Conservation (phyloP, 2,888 invertebrate genomes). For the Spodoptera exigua region DNA sequence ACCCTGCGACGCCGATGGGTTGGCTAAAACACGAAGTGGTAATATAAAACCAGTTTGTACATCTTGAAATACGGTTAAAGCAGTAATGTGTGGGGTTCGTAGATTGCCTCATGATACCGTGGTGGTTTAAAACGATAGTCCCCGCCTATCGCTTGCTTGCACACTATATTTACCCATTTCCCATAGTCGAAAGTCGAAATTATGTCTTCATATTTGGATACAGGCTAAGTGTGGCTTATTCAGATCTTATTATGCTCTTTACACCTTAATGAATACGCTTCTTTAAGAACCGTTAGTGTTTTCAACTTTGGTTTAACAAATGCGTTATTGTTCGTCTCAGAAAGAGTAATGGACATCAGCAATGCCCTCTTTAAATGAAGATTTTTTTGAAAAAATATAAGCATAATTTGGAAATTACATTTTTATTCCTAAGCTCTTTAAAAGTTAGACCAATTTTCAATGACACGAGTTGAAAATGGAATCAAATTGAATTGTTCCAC, state of each 20-base stretch:
- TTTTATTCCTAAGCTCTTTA: no score
- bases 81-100: constrained; percentile 26
- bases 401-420: no score
- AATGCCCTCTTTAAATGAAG: no score
- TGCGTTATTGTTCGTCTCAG: no score
- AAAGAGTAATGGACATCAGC: no score
- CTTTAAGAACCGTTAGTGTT: background rate
- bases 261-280: background rate
- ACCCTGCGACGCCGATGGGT: constrained; percentile 11
- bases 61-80: constrained; percentile 37
- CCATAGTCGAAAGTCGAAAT: constrained; percentile 43
- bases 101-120: constrained; percentile 43
- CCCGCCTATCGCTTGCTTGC: constrained; percentile 28
- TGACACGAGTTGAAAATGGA: no score
- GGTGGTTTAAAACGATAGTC: constrained; percentile 32
- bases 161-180: constrained; percentile 43
- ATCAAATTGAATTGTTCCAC: no score
- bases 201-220: constrained; percentile 22
- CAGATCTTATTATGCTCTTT: background rate
- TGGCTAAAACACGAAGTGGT: constrained; percentile 35
- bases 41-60: constrained; percentile 25
- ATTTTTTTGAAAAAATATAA: no score
- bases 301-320: no score
- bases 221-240: constrained; percentile 17
- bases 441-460: no score